phyloP scores from a whole-genome alignment of 2,797 vertebrate genomes.

The Lindbergichthys nudifrons region DNA sequence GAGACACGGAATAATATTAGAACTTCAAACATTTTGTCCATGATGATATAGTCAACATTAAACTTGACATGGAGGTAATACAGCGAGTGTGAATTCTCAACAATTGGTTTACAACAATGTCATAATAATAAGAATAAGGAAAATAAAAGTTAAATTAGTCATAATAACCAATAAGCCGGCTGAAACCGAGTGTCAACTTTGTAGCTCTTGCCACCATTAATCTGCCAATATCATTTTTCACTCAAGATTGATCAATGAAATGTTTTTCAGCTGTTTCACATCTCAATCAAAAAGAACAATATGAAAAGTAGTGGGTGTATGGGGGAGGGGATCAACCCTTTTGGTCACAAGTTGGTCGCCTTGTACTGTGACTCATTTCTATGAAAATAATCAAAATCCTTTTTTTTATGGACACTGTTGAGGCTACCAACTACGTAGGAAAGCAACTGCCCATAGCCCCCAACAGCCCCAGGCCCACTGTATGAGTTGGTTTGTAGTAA shows the following conservation, averaged over 20 bases:
- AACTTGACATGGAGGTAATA: constrained; percentile 70
- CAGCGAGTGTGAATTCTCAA: constrained; percentile 60
- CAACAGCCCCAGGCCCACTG: constrained; percentile 26
- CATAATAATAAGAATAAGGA: constrained; percentile 37
- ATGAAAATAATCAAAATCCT: neutral
- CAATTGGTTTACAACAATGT: constrained; percentile 59
- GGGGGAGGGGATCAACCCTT: neutral
- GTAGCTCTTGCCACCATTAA: constrained; percentile 18
- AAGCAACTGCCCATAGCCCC: neutral
- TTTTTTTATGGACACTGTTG: neutral
- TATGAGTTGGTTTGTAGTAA: constrained; percentile 6
- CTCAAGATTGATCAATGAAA: constrained; percentile 24
- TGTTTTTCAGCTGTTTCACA: constrained; percentile 17
- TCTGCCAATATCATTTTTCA: constrained; percentile 15
- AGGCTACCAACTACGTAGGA: neutral
- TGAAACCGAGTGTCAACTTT: constrained; percentile 22
- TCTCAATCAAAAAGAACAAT: constrained; percentile 5
- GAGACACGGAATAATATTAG: constrained; percentile 70
- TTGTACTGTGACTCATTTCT: neutral
- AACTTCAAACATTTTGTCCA: constrained; percentile 67
- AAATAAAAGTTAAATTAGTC: constrained; percentile 41
- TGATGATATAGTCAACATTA: constrained; percentile 66
- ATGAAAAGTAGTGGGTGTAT: neutral
- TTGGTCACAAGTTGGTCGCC: constrained; percentile 16
- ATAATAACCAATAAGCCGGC: constrained; percentile 25